Percentiles rank a stretch among this genome's conserved stretches.
Conservation (phyloP, 2,113 vertebrate genomes). For the Furnarius figulus region DNA sequence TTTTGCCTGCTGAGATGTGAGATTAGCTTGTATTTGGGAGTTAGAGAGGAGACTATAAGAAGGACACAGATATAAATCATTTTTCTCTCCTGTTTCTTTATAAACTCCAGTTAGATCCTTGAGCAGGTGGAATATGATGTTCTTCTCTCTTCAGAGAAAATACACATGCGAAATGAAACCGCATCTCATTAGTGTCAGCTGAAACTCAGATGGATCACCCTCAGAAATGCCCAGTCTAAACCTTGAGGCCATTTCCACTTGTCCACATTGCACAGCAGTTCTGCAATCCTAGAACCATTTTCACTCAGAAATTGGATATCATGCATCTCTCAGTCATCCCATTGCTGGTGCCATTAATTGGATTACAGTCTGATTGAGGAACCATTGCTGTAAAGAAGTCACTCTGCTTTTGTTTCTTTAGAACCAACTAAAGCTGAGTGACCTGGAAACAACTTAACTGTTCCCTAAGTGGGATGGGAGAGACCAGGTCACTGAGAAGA, state of each 20-base stretch:
- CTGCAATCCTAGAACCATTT: not conserved
- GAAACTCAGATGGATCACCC: not conserved
- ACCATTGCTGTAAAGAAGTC: not conserved
- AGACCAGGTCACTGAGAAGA: not conserved
- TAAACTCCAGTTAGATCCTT: not conserved
- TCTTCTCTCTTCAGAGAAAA: slow-evolving; percentile 12
- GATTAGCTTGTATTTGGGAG: not conserved
- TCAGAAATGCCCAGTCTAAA: not conserved
- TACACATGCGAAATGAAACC: not conserved
- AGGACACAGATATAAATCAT: not conserved
- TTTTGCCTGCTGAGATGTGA: not conserved
- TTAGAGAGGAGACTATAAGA: not conserved
- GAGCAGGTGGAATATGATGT: slow-evolving; percentile 5
- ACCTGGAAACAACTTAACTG: not conserved
- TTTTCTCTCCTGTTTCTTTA: not conserved
- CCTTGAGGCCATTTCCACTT: not conserved
- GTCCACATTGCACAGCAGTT: not conserved
- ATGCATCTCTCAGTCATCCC: not conserved
- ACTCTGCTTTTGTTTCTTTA: not conserved
- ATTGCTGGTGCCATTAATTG: not conserved
- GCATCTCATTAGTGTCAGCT: slow-evolving; percentile 20
- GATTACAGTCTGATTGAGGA: not conserved
- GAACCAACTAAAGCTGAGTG: not conserved
- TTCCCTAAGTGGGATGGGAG: not conserved
- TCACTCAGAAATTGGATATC: not conserved